A percentile compares a stretch with the other conserved stretches of the same genome.
These are phyloP conservation scores for Epirrhoe tristata DNA, from an alignment of 2,888 invertebrate genomes.

Conservation along the genomic window DNA sequence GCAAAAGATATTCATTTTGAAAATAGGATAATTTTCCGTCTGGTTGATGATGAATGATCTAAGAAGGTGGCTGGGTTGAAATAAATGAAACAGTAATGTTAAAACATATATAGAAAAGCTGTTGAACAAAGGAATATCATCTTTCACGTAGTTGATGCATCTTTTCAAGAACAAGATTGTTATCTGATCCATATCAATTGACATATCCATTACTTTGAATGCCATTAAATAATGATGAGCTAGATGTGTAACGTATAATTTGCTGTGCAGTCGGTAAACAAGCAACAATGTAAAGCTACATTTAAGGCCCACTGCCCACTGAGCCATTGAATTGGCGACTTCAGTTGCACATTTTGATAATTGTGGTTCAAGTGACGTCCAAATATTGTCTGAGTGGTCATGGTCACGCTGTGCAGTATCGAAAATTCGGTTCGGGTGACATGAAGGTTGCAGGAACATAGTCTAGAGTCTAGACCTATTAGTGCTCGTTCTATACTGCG, in stretches of 20 bases:
- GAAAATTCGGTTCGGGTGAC: not conserved
- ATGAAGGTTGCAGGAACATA: not conserved
- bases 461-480: not conserved
- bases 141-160: not conserved
- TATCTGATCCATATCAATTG: slow-evolving; percentile 18
- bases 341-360: not conserved
- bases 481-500: not conserved
- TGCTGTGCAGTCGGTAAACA: slow-evolving; percentile 49
- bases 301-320: slow-evolving; percentile 9
- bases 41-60: too few species aligned
- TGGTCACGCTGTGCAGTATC: not conserved
- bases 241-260: slow-evolving; percentile 47
- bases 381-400: not conserved
- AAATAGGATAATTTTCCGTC: too few species aligned
- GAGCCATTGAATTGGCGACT: not conserved
- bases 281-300: slow-evolving; percentile 41
- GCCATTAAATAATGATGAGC: slow-evolving; percentile 38
- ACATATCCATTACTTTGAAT: slow-evolving; percentile 34
- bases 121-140: not conserved
- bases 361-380: not conserved
- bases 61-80: not conserved
- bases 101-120: not conserved
- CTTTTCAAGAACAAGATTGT: not conserved
- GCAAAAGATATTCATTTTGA: too few species aligned
- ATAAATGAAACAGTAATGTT: not conserved